Evolutionary conservation across 2,797 vertebrate genomes (phyloP), one percentile per base, ranked within the genome.

Genomic region (Rhinichthys osculus): DNA sequence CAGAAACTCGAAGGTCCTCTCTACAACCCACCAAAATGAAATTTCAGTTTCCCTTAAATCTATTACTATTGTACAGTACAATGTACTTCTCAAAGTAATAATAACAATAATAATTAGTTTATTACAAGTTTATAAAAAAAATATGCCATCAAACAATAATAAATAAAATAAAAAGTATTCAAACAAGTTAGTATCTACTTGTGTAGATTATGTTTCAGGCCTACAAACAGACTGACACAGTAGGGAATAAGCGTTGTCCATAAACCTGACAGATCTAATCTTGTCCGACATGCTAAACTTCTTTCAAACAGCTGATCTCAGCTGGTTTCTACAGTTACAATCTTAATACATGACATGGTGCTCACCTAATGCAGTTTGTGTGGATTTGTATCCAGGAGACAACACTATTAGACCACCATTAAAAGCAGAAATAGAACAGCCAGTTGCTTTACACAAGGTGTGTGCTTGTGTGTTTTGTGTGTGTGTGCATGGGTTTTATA

Each of bases 351-450:
- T 42, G 71, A 52, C 82, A 69, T 59, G 59, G n/a, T 81, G 80
- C 81, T 86, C n/a, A 78, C 57, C 64, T 88, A 84, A 89, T 83
- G 40, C 38, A 71, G 35, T 59, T n/a, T 70, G 89, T 84, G 67
- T 88, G 78, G 70, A 40, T 33, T 78, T 67, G 86, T 44, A 87
- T 50, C 77, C 83, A 84, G 54, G 84, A 79, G 74, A 80, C 74
- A 44, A 80, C 42, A 62, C 85, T 73, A 83, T 74, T 84, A 89
- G 77, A 74, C 13, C n/a, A 23, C 71, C 83, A 83, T 82, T 85
- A 83, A 59, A 70, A 44, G 70, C 85, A 89, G 72, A 89, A 87
- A 87, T 85, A 91, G 78, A 89, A 57, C 62, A 30, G 64, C 70
- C 88, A 85, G 80, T 79, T 84, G 77, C 44, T 81, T 72, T 87